Conservation (phyloP, 1,140 invertebrate species). For the Stegodyphus mimosarum region DNA sequence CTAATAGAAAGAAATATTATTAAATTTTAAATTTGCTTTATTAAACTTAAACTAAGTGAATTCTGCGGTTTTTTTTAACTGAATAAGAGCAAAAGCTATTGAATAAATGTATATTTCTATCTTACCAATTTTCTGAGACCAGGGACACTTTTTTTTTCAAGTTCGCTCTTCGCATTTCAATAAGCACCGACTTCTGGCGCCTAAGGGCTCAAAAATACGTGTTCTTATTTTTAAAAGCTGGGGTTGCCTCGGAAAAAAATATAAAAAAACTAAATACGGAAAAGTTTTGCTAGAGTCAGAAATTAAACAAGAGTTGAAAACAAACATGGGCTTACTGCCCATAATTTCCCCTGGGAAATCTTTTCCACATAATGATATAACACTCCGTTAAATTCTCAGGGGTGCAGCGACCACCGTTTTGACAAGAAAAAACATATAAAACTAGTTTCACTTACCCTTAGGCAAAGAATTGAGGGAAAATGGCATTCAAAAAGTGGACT, state of each 20-base stretch:
- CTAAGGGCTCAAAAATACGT: slow-evolving; percentile 34
- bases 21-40: no score
- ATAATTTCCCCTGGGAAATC: slow-evolving; percentile 49
- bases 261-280: no score
- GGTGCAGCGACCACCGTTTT: slow-evolving; percentile 21
- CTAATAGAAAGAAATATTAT: no score
- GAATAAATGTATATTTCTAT: no score
- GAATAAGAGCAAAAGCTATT: no score
- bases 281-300: slow-evolving; percentile 5
- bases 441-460: slow-evolving; percentile 31
- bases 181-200: slow-evolving; percentile 11
- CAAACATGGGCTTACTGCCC: slow-evolving; percentile 33
- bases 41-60: no score
- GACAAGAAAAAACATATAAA: slow-evolving; percentile 17
- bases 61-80: no score
- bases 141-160: background rate
- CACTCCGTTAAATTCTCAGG: slow-evolving; percentile 41
- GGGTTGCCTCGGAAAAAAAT: no score
- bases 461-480: background rate
- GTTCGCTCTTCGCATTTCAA: slow-evolving; percentile 38
- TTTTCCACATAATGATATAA: slow-evolving; percentile 40
- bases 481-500: no score
- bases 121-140: no score
- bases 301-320: slow-evolving; percentile 50
- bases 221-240: slow-evolving; percentile 25